Percentiles rank a stretch among this genome's conserved stretches.
Evolutionary conservation across 2,113 vertebrate genomes (phyloP).

Genomic region (Scartelaos histophorus): DNA sequence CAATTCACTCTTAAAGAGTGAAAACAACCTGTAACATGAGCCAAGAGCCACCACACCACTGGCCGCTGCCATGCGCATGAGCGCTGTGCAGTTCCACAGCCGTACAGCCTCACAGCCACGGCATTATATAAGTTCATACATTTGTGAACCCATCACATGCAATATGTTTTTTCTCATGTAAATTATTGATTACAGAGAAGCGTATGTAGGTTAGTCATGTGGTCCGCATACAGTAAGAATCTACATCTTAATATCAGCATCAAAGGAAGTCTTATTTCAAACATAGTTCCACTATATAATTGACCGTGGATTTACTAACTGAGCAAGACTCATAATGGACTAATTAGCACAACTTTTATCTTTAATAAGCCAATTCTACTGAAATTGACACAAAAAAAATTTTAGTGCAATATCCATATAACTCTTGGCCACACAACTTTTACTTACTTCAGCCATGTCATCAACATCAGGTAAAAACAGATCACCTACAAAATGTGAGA

Average conservation of each 20-base stretch:
- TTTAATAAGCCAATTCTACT: not conserved
- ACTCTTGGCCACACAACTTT: not conserved
- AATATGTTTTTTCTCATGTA: slow-evolving; percentile 41
- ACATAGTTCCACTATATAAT: not conserved
- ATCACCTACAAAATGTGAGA: too few species aligned
- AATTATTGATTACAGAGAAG: not conserved
- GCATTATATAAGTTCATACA: slow-evolving; percentile 23
- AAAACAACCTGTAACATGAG: slow-evolving; percentile 66
- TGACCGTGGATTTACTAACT: not conserved
- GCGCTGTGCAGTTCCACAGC: slow-evolving; percentile 36
- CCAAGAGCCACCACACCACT: slow-evolving; percentile 44
- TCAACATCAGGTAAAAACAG: not conserved
- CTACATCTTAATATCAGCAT: slow-evolving; percentile 2
- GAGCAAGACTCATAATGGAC: not conserved
- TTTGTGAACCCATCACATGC: slow-evolving; percentile 19
- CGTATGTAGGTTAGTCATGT: slow-evolving; percentile 1
- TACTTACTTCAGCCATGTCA: not conserved
- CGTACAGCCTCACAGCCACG: slow-evolving; percentile 38
- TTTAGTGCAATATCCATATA: not conserved
- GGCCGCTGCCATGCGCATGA: slow-evolving; percentile 55
- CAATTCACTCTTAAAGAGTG: slow-evolving; percentile 42
- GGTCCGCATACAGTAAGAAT: slow-evolving; percentile 20
- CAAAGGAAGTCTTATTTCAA: slow-evolving; percentile 2
- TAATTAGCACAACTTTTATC: not conserved
- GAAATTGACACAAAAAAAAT: not conserved